These are phyloP conservation scores for Oxytorus armatus DNA, from an alignment of 2,888 invertebrate species.

Conservation along the genomic window DNA sequence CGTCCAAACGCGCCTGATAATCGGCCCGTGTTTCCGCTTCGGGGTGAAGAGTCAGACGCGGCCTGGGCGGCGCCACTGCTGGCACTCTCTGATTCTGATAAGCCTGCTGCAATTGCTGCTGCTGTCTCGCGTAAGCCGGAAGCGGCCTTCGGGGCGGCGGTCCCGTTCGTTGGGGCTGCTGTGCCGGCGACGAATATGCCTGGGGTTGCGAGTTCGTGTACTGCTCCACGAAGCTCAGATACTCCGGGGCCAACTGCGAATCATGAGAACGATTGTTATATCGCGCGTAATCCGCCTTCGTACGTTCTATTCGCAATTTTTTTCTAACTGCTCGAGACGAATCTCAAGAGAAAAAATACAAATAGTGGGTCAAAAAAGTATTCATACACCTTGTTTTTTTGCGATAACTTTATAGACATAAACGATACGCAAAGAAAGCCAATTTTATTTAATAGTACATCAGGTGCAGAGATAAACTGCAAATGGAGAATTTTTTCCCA, in stretches of 20 bases:
- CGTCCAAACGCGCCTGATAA: constrained; percentile 76
- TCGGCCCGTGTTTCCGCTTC: constrained; percentile 78
- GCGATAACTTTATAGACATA: too few relatives aligned
- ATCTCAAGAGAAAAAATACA: too few relatives aligned
- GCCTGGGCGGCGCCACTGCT: constrained; percentile 77
- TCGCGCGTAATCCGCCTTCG: too few relatives aligned
- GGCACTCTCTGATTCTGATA: constrained; percentile 81
- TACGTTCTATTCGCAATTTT: too few relatives aligned
- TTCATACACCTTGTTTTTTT: too few relatives aligned
- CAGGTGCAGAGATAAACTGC: too few relatives aligned
- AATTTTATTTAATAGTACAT: too few relatives aligned
- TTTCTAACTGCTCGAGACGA: too few relatives aligned
- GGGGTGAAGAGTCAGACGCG: constrained; percentile 76
- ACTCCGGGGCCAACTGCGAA: constrained; percentile 80
- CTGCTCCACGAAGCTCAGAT: constrained; percentile 78
- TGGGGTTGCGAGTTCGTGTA: constrained; percentile 75
- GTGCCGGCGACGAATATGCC: constrained; percentile 57
- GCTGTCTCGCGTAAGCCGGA: constrained; percentile 79
- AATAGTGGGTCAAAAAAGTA: too few relatives aligned
- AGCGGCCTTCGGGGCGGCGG: constrained; percentile 75
- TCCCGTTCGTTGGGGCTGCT: constrained; percentile 60
- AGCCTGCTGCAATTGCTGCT: constrained; percentile 80
- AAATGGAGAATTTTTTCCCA: too few relatives aligned
- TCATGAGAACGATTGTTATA: constrained; percentile 7
- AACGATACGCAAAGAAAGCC: too few relatives aligned